Conservation (phyloP, 2,113 vertebrate species). For the Eubucco bourcierii region DNA sequence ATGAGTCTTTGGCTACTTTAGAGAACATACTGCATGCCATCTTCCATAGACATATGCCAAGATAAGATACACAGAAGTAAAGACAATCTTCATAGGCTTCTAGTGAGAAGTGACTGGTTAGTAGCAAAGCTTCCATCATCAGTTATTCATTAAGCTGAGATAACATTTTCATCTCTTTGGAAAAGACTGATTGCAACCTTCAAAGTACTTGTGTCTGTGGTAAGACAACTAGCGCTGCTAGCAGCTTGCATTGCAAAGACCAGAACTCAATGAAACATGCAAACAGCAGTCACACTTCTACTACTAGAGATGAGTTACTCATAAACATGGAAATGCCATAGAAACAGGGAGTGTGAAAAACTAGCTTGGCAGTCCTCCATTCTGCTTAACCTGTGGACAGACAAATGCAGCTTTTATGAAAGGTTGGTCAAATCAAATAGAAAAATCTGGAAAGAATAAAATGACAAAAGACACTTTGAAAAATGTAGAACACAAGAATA, state of each 20-base stretch:
- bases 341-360: neutral
- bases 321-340: neutral
- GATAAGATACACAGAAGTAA: neutral
- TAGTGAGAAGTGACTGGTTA: neutral
- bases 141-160: slow-evolving; percentile 1
- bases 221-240: neutral
- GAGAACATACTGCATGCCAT: neutral
- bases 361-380: neutral
- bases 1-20: neutral
- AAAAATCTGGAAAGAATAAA: neutral
- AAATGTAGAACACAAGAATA: neutral
- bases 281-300: neutral
- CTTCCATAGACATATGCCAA: neutral
- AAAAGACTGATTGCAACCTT: neutral
- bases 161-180: neutral
- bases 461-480: neutral
- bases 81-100: neutral
- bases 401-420: neutral
- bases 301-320: neutral
- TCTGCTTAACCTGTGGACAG: neutral
- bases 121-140: neutral
- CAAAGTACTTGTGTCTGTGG: neutral
- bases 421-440: neutral
- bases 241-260: neutral
- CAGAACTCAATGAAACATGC: neutral